Evolutionary conservation across 2,888 invertebrate species (phyloP), one percentile per base, ranked within the genome.

Genomic region (Criorhina ranunculi): DNA sequence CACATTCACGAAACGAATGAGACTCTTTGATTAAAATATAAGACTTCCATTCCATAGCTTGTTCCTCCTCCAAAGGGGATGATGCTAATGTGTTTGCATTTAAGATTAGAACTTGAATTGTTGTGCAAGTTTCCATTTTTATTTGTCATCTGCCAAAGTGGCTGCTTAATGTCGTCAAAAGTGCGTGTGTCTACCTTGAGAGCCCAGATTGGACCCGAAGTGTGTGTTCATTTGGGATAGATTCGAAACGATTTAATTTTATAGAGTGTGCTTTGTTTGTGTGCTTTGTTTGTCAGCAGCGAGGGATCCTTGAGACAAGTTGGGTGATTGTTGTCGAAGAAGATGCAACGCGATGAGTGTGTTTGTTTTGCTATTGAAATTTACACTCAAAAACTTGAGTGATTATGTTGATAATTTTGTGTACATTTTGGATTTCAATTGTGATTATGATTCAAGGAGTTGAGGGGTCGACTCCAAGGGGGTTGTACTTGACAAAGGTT

Each of bases 81-180:
- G 85, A 69, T 64, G 85, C 64, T 85, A 85, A 85, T 85, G 85
- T 85, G 85, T 85, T 85, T 85, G 85, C 80, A 80, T 75, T 85
- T 64, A 49, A 76, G 85, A 85, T 85, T 85, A 85, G 75, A 62
- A 64, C 69, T 51, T 75, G 31, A 9, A 57, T 46, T n/a, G 51
- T 57, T 59, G 69, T 49, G 77, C 44, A 70, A 70, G 24, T 76
- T 82, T 59, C 40, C n/a, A 15, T 24, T 59, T 85, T 80, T 80
- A 80, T 85, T 80, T 85, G 85, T 76, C 75, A 75, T 80, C 75
- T 49, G 17, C 53, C n/a, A 75, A 70, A 80, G 80, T 75, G 80
- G 85, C 80, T 85, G 80, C 75, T 85, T 85, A 70, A 70, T 85
- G 66, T 62, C 44, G 29, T 78, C 75, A n/a, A 51, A 64, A 64